Evolutionary conservation across 2,797 vertebrate genomes (phyloP).

Genomic region (Chlorospingus flavigularis): DNA sequence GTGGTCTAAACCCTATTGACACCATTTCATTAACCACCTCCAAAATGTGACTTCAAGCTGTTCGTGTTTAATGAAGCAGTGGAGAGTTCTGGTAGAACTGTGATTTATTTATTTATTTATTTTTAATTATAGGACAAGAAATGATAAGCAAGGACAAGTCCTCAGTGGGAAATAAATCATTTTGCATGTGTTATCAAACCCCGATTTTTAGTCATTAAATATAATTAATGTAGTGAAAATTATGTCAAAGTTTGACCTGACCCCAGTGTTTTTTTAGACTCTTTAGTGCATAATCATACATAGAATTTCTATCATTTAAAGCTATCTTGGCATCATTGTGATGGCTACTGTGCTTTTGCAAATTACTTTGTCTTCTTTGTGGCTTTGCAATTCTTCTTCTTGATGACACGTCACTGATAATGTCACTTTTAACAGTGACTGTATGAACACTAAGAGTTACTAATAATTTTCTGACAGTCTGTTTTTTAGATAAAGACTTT

Average conservation of each 20-base stretch:
- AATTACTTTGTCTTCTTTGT: conserved; percentile 65
- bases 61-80: background rate
- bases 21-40: background rate
- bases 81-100: background rate
- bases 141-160: background rate
- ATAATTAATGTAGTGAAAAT: background rate
- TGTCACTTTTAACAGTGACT: conserved; percentile 64
- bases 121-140: background rate
- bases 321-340: conserved; percentile 35
- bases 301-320: conserved; percentile 38
- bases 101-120: background rate
- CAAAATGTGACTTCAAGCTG: background rate
- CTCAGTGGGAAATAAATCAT: background rate
- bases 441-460: conserved; percentile 43
- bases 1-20: background rate
- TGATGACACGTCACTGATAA: conserved; percentile 59
- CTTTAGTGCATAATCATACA: background rate
- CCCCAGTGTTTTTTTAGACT: background rate
- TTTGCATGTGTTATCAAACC: background rate
- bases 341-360: conserved; percentile 55
- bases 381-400: conserved; percentile 55
- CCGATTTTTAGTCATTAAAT: background rate
- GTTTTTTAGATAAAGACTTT: conserved; percentile 19
- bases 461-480: conserved; percentile 58
- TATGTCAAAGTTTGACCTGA: background rate